Evolutionary conservation across 2,888 invertebrate species (phyloP).

Genomic region (Epiblema foenella): DNA sequence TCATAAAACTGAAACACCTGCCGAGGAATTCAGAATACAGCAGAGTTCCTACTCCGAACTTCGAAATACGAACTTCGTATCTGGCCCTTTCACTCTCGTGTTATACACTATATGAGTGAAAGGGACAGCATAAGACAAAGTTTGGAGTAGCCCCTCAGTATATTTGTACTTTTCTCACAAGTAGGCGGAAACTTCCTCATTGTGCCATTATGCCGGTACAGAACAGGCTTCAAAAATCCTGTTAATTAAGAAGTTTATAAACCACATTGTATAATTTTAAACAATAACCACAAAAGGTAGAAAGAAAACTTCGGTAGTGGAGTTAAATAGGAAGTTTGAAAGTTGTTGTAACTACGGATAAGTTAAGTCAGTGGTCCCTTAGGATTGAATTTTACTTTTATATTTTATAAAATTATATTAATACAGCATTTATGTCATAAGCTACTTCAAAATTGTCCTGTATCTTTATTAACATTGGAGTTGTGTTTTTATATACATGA

Average conservation of each 20-base stretch:
- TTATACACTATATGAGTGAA: too few relatives aligned
- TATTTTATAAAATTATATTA: too few relatives aligned
- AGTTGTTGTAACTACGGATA: not conserved
- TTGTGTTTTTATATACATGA: too few relatives aligned
- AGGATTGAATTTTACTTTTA: not conserved
- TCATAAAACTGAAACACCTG: conserved; percentile 27
- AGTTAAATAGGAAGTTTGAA: conserved; percentile 4
- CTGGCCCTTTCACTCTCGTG: too few relatives aligned
- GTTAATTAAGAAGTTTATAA: conserved; percentile 34
- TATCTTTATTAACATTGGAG: too few relatives aligned
- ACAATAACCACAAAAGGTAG: conserved; percentile 15
- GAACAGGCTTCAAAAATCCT: conserved; percentile 34
- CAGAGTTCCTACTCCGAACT: too few relatives aligned
- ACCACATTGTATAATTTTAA: conserved; percentile 26
- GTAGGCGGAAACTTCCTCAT: conserved; percentile 33
- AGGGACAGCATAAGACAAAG: too few relatives aligned
- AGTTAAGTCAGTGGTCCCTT: not conserved
- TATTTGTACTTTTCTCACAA: conserved; percentile 22
- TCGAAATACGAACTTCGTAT: too few relatives aligned
- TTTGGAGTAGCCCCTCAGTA: too few relatives aligned
- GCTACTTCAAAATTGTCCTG: too few relatives aligned
- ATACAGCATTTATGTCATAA: too few relatives aligned
- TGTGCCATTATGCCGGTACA: conserved; percentile 18
- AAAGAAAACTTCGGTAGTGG: conserved; percentile 25
- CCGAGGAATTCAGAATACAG: conserved; percentile 26